Base-by-base conservation (phyloP, 2,113 vertebrate genomes). In the Amia ocellicauda region DNA sequence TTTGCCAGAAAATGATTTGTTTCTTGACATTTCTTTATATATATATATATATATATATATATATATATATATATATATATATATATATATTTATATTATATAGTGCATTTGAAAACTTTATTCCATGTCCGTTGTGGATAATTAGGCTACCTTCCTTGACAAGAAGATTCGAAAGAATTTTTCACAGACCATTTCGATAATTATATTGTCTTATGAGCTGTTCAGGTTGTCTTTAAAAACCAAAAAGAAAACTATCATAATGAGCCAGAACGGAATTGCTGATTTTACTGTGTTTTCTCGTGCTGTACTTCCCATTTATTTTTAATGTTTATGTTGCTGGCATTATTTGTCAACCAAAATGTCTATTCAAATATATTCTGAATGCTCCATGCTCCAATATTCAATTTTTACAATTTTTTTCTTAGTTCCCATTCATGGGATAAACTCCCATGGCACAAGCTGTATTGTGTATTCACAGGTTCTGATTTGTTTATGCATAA, bases 91-190 rank as follows among this genome's bases (percentile, higher is more conserved):
- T 7, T 13, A 50, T 13, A 22, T 17, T 7, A 7, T 50, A 17
- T 22, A 13, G 19, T 23, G 45, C 60, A 28, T 62, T 36, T 1
- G 5, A 36, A 3, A 36, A 10, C n/a, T 61, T 26, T 62, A 19
- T 62, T 58, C 22, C n/a, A 8, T 36, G n/a, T 62, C 43, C 51
- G 45, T 62, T 52, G 8, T 17, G 19, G 47, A 51, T 62, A 62
- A 62, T 51, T 51, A 50, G 47, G 13, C 28, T 51, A 31, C 19
- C 24, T 62, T 49, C 47, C 43, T 26, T 28, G 26, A 47, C 9
- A n/a, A 50, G 28, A 31, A 13, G 45, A 62, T 62, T 50, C 45
- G 27, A 31, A 28, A 61, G 43, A 45, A 42, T 58, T 17, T 24
- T 58, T 40, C 56, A 41, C 56, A 45, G 42, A 45, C 40, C 13